Evolutionary conservation across 2,888 invertebrate genomes (phyloP).

Genomic region (Nezara viridula): DNA sequence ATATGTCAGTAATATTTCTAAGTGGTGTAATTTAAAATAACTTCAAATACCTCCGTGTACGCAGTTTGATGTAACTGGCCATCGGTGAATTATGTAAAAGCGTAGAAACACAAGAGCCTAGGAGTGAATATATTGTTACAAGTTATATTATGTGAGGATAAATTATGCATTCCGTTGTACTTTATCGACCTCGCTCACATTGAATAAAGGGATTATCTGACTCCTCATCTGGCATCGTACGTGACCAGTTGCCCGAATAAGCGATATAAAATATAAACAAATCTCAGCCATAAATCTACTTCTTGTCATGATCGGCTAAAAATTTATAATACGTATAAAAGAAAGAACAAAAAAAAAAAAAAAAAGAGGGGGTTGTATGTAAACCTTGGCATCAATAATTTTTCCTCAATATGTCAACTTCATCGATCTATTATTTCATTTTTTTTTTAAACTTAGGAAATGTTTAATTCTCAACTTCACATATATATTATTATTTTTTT

Average conservation of each 20-base stretch:
- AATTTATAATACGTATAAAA: slow-evolving; percentile 7
- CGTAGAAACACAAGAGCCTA: slow-evolving; percentile 36
- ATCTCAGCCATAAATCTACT: not conserved
- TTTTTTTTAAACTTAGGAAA: no score
- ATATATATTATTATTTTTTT: no score
- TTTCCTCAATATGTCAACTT: not conserved
- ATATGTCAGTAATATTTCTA: no score
- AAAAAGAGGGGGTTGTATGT: not conserved
- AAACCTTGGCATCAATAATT: not conserved
- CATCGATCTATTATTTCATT: no score
- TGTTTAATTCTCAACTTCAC: no score
- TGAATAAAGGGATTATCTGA: slow-evolving; percentile 52
- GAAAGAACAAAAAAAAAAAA: not conserved
- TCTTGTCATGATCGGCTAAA: slow-evolving; percentile 34
- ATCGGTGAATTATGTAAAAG: slow-evolving; percentile 22
- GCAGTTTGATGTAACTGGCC: not conserved
- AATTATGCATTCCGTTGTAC: slow-evolving; percentile 54
- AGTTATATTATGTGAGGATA: slow-evolving; percentile 50
- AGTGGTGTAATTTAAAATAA: not conserved
- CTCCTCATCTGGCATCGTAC: slow-evolving; percentile 12
- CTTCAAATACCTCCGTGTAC: not conserved
- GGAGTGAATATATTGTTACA: slow-evolving; percentile 51
- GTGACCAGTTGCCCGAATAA: slow-evolving; percentile 42
- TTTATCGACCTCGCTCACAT: slow-evolving; percentile 44
- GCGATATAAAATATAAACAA: slow-evolving; percentile 29